Conservation (phyloP, 2,113 vertebrate genomes). For the Megalops atlanticus region DNA sequence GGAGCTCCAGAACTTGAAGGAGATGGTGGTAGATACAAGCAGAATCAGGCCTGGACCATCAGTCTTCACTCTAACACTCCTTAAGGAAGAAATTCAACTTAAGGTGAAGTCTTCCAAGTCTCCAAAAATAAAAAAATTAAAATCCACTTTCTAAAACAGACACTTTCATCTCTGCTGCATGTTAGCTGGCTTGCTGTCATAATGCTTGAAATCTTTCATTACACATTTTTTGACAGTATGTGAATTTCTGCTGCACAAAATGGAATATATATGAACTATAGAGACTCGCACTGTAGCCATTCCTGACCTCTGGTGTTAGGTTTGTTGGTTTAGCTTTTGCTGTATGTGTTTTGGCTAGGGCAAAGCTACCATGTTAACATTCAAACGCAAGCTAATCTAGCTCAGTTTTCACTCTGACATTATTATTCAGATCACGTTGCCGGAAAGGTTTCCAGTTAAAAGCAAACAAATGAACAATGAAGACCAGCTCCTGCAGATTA, state of each 20-base stretch:
- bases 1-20: conserved; percentile 53
- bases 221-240: not conserved
- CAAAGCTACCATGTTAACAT: too few relatives aligned
- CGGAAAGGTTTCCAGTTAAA: not conserved
- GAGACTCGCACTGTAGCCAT: not conserved
- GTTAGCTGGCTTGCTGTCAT: not conserved
- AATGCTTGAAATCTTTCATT: not conserved
- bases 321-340: not conserved
- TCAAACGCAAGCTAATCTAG: too few relatives aligned
- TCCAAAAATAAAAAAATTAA: not conserved
- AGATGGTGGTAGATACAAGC: conserved; percentile 37
- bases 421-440: too few relatives aligned
- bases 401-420: too few relatives aligned
- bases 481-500: not conserved
- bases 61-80: conserved; percentile 49
- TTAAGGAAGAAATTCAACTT: conserved; percentile 49
- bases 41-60: conserved; percentile 20
- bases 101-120: conserved; percentile 49
- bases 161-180: not conserved
- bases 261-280: not conserved
- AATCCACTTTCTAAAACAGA: too few relatives aligned
- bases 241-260: not conserved
- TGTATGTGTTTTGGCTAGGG: not conserved
- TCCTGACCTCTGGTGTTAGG: not conserved
- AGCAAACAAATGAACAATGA: not conserved